Evolutionary conservation across 2,113 vertebrate species (phyloP), one percentile per base, ranked within the genome.

Genomic region (Bubalus kerabau): DNA sequence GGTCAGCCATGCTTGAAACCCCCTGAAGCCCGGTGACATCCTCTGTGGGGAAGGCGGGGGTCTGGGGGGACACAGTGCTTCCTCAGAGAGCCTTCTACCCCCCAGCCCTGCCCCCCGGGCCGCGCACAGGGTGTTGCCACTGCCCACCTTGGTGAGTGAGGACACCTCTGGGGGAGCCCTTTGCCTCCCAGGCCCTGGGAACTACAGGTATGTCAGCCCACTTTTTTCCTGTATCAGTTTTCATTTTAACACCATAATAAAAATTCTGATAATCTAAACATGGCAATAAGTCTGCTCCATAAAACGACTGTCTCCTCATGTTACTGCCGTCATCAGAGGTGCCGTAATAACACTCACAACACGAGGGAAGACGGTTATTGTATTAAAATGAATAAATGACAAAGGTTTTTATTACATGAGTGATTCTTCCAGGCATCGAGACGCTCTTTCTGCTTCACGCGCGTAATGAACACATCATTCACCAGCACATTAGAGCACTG

Each of bases 331-430:
- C 94, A 57, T 43, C 86, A 2, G 95, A 94, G 97, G 97, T 48
- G 15, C 71, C 43, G 52, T 36, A 86, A 91, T 52, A 95, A 93
- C 76, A 96, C 94, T 96, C 97, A 43, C 92, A 94, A 26, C 96
- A 91, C 71, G 95, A 97, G 59, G 96, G 87, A 91, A 97, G 96
- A 97, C 11, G 98, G 97, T 97, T 97, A 92, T 95, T 98, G 97
- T 97, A 95, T 95, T 97, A 98, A 97, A 97, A 97, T 97, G 98
- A 98, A 97, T 74, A 96, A 97, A 95, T n/a, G 91, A 98, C 96
- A 95, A 80, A 0, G 28, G 94, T 2, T 98, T 98, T 98, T 96
- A 98, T 97, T 95, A 98, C 95, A 76, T 26, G 96, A 98, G 96
- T 94, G 97, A 96, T 97, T 98, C 97, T 48, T 95, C 85, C n/a